Base-by-base conservation (phyloP, 2,113 vertebrate species). In the Anarrhichthys ocellatus region DNA sequence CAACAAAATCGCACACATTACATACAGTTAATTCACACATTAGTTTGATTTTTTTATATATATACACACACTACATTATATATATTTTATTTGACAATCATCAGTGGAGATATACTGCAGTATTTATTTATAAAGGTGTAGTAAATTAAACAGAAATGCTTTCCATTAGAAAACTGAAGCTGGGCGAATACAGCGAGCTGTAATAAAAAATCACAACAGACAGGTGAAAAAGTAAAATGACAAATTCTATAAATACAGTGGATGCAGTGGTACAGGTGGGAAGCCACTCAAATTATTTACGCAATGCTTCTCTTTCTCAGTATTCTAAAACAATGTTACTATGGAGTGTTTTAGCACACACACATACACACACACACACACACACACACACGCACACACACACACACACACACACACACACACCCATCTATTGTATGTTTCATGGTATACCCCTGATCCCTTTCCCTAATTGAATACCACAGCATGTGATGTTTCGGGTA, bases 131-230 rank as follows among this genome's bases (percentile, higher is more conserved):
- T 50, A 32, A 32, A 24, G 6, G 38, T 2, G 2, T 22, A 34
- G 34, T 29, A 29, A 27, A 50, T 20, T 8, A 18, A 50, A 27
- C 22, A 11, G 8, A 24, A 38, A 42, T 54, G 34, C 27, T 40
- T 40, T 6, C 85, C 87, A n/a, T 89, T 38, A 32, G 77, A 18
- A 81, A 92, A 94, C 78, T 0, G 27, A 10, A 95, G 86, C 48
- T 77, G n/a, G 14, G 72, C 90, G 77, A 95, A 95, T 15, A 74
- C 75, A 65, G 83, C 17, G 0, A 94, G 83, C 94, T 94, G 87
- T 0, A 67, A 46, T 9, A 63, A 1, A 17, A 38, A 69, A 79
- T 3, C 38, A 46, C 52, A 77, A 52, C 66, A 50, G 24, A 67
- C 62, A 50, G 15, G 44, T 79, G 22, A 66, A 82, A 34, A 64